Conservation (phyloP, 2,113 vertebrate genomes). For the Catharus bicknelli region DNA sequence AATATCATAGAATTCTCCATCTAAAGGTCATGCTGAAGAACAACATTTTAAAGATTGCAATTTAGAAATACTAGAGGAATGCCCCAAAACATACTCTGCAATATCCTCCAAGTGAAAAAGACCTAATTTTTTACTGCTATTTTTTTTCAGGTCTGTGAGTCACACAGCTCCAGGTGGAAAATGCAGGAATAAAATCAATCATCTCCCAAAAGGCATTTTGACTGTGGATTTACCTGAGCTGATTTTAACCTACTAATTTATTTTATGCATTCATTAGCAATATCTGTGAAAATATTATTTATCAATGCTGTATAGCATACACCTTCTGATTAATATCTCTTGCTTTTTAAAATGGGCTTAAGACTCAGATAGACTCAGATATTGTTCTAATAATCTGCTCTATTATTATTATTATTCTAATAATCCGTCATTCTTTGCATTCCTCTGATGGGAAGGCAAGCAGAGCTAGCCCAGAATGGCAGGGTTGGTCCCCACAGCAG, state of each 20-base stretch:
- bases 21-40: background rate
- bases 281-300: background rate
- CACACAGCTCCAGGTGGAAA: background rate
- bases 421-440: background rate
- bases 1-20: background rate
- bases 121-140: background rate
- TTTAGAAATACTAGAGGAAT: background rate
- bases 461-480: background rate
- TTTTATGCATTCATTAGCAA: background rate
- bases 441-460: background rate
- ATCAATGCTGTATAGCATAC: accelerated
- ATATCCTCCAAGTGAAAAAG: background rate
- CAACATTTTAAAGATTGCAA: background rate
- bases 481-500: accelerated
- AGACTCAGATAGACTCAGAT: background rate
- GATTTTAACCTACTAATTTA: background rate
- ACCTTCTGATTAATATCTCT: background rate
- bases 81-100: background rate
- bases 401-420: too few relatives aligned
- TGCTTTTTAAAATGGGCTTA: background rate
- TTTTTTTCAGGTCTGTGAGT: background rate
- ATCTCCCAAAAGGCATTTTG: background rate
- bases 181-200: background rate
- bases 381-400: background rate
- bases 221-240: background rate